Evolutionary conservation across 2,113 vertebrate species (phyloP), one percentile per base, ranked within the genome.

Genomic region (Lutjanus erythropterus): DNA sequence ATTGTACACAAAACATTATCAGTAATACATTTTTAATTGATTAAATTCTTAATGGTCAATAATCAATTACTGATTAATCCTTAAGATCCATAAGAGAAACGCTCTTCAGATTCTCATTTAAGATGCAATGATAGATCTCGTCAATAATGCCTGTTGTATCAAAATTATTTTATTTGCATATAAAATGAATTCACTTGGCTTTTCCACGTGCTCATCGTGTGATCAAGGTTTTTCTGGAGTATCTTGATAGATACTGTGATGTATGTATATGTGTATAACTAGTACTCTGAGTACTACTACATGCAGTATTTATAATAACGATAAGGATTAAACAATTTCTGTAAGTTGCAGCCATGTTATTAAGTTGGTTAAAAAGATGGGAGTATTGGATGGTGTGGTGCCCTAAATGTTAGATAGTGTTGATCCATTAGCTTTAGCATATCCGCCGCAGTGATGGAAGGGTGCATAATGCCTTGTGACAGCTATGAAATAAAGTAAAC

Each of bases 401-500:
- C 68, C 67, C 64, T 33, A 85, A 72, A 78, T 85, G 52, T 68
- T 52, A 82, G 69, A 86, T 71, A 65, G 47, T 56, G 47, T 83
- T 75, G 77, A 86, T 86, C 81, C 61, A 81, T 88, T 84, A 71
- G 71, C 79, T 75, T 84, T 88, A 80, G 66, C 60, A 80, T 82
- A 88, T 84, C 56, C 25, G 46, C 65, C 64, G 41, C 66, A 62
- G 71, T 88, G 89, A 91, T 86, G 61, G 80, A 88, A 77, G 66
- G 71, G 61, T 75, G 81, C 66, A 75, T 88, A 93, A 94, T 89
- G 85, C 71, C 33, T 74, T 76, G 55, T 92, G 93, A 93, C 92
- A 94, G 88, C 91, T 94, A 90, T 92, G 88, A 91, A 93, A 94
- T 90, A 93, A 91, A 93, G 80, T 89, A 77, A 92, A 88, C 65